Evolutionary conservation across 2,888 invertebrate genomes (phyloP).

Genomic region (Spodoptera littoralis): DNA sequence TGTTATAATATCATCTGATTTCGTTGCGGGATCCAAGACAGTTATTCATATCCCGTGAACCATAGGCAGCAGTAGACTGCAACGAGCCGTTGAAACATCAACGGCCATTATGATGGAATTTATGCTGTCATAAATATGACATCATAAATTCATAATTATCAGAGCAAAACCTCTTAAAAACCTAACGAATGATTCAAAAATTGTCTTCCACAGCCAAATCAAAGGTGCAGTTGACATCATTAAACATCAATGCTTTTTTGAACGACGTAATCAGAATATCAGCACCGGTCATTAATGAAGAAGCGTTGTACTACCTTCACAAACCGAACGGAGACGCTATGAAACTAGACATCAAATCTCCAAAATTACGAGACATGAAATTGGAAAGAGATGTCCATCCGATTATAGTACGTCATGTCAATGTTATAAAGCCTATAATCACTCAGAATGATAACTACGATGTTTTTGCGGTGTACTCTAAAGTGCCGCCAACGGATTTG

Average conservation of each 20-base stretch:
- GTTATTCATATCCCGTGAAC: too few species aligned
- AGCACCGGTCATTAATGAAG: slow-evolving; percentile 64
- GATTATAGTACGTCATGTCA: slow-evolving; percentile 15
- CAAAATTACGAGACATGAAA: slow-evolving; percentile 16
- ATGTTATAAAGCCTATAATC: slow-evolving; percentile 43
- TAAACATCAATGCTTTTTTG: slow-evolving; percentile 62
- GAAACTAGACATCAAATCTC: slow-evolving; percentile 58
- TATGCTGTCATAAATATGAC: too few species aligned
- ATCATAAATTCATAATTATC: too few species aligned
- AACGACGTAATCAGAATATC: slow-evolving; percentile 71
- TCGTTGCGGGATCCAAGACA: too few species aligned
- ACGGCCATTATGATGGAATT: too few species aligned
- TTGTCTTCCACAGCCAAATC: slow-evolving; percentile 69
- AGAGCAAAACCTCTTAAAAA: too few species aligned
- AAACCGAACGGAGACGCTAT: slow-evolving; percentile 71
- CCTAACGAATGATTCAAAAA: background rate
- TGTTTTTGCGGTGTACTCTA: slow-evolving; percentile 57
- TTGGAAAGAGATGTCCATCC: background rate
- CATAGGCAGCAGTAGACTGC: too few species aligned
- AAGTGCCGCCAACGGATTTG: background rate
- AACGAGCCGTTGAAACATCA: too few species aligned
- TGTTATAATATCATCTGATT: too few species aligned
- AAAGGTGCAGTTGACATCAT: slow-evolving; percentile 67
- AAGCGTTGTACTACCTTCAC: slow-evolving; percentile 64
- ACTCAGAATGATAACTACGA: slow-evolving; percentile 42